These are phyloP conservation scores for Poeciliopsis paucimaculata DNA, from an alignment of 2,797 vertebrate species.

Conservation along the genomic window DNA sequence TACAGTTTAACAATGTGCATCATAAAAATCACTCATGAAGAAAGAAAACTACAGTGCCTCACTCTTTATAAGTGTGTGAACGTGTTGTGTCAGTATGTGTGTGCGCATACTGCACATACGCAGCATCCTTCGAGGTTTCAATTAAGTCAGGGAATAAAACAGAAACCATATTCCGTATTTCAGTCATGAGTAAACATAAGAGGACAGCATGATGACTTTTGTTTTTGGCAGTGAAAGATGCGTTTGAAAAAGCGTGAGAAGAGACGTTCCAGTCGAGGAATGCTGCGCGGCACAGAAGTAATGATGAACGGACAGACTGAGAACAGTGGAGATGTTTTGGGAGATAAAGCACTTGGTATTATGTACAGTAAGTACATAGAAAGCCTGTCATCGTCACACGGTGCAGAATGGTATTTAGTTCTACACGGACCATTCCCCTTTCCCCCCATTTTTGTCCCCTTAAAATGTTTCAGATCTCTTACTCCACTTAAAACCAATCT, in stretches of 20 bases:
- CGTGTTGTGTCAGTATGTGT: background rate
- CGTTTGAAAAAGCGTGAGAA: background rate
- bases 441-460: background rate
- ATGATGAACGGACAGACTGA: constrained; percentile 3
- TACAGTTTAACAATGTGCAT: constrained; percentile 28
- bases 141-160: constrained; percentile 4
- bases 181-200: constrained; percentile 23
- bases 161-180: background rate
- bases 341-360: constrained; percentile 66
- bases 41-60: constrained; percentile 23
- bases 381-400: background rate
- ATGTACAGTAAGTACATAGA: constrained; percentile 22
- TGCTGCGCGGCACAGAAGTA: background rate
- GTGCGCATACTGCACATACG: background rate
- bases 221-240: constrained; percentile 49
- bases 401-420: background rate
- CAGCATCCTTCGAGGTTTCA: background rate
- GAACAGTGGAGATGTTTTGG: constrained; percentile 17
- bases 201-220: background rate
- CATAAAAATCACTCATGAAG: constrained; percentile 14
- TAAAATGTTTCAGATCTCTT: background rate
- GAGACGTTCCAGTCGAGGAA: background rate
- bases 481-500: background rate
- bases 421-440: too few species aligned
- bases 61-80: constrained; percentile 6